Conservation (phyloP, 2,113 vertebrate genomes). For the Ochotona curzoniae region DNA sequence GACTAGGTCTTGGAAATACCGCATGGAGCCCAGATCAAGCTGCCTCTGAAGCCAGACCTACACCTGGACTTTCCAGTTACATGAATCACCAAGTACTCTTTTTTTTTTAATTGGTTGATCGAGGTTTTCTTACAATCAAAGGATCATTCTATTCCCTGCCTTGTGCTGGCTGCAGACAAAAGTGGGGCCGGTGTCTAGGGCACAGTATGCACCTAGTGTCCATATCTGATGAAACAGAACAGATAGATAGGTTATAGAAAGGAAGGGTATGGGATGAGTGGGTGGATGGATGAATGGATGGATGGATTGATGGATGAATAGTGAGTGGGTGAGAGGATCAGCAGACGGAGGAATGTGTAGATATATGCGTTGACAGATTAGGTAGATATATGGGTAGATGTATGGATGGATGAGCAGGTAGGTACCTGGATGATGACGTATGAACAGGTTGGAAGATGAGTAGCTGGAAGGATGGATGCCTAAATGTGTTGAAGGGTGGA, state of each 20-base stretch:
- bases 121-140: background rate
- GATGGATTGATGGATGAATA: no score
- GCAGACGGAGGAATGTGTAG: no score
- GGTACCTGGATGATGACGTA: no score
- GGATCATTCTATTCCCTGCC: background rate
- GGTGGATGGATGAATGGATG: no score
- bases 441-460: no score
- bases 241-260: background rate
- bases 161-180: background rate
- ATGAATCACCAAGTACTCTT: background rate
- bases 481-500: background rate
- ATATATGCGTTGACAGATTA: no score
- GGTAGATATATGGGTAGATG: no score
- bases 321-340: no score
- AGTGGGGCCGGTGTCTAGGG: background rate
- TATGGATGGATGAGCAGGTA: no score
- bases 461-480: no score
- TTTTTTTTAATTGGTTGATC: background rate
- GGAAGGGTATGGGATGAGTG: background rate
- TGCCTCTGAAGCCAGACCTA: background rate
- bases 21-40: background rate
- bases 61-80: background rate
- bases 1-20: background rate
- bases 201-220: background rate
- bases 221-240: background rate